Percentiles rank a stretch among this genome's conserved stretches.
Conservation (phyloP, 2,888 invertebrate genomes). For the Andrena fulva region DNA sequence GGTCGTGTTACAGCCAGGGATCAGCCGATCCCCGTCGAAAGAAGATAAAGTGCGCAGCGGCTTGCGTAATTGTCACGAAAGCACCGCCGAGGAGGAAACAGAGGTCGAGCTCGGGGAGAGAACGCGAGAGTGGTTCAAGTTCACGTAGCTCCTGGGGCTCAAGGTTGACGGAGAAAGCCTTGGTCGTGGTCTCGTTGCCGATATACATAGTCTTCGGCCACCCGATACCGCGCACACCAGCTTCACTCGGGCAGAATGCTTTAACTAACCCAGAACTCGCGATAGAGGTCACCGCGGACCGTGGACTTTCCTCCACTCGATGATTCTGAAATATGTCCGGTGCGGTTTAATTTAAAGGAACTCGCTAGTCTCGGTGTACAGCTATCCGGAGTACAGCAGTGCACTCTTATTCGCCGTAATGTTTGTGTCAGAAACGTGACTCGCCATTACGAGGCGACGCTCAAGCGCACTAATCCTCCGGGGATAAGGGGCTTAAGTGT, state of each 20-base stretch:
- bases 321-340: neutral
- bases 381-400: neutral
- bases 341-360: too few relatives aligned
- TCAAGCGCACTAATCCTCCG: slow-evolving; percentile 5
- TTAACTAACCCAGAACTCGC: slow-evolving; percentile 17
- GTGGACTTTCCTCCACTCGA: neutral
- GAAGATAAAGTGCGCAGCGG: neutral
- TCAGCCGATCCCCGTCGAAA: slow-evolving; percentile 3
- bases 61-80: slow-evolving; percentile 38
- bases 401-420: neutral
- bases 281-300: neutral
- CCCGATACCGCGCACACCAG: slow-evolving; percentile 52
- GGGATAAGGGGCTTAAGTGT: slow-evolving; percentile 10
- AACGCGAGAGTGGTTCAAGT: slow-evolving; percentile 82
- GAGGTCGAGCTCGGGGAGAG: slow-evolving; percentile 55
- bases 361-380: neutral
- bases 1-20: neutral
- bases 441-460: neutral
- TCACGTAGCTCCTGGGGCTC: slow-evolving; percentile 78
- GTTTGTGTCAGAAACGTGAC: neutral
- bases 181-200: slow-evolving; percentile 67
- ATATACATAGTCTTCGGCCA: slow-evolving; percentile 50
- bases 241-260: slow-evolving; percentile 50
- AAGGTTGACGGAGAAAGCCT: slow-evolving; percentile 81
- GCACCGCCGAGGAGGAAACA: slow-evolving; percentile 2